Evolutionary conservation across 2,113 vertebrate species (phyloP).

Genomic region (Fukomys damarensis): DNA sequence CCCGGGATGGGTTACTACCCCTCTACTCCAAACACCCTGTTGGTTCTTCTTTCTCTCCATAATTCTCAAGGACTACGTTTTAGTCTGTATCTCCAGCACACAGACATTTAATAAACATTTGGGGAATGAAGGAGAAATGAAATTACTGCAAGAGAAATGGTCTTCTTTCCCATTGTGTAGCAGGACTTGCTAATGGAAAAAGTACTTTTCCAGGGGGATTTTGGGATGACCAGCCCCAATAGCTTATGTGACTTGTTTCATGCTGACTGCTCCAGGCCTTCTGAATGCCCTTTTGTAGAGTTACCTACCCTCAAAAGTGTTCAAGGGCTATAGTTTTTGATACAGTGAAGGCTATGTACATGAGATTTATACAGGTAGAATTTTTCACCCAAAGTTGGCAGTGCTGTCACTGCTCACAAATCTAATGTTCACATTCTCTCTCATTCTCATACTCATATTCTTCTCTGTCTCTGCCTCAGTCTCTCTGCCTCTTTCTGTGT

Average conservation of each 20-base stretch:
- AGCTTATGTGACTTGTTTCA: constrained; percentile 11
- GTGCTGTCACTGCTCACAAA: background rate
- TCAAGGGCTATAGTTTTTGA: background rate
- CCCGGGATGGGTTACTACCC: background rate
- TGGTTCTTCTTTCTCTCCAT: background rate
- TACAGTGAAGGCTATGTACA: background rate
- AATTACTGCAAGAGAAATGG: background rate
- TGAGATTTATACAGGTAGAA: background rate
- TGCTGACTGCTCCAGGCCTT: background rate
- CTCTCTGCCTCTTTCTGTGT: background rate
- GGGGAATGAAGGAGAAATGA: background rate
- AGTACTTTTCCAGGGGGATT: constrained; percentile 46
- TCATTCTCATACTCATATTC: background rate
- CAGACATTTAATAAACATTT: background rate
- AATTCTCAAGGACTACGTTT: background rate
- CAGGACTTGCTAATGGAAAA: background rate
- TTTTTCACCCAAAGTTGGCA: background rate
- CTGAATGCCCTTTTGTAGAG: background rate
- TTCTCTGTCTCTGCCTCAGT: background rate
- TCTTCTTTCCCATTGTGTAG: background rate
- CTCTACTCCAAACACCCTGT: background rate
- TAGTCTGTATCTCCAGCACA: background rate
- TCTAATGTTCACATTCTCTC: background rate
- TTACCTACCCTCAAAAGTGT: background rate
- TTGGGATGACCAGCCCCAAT: background rate